Evolutionary conservation across 2,113 vertebrate genomes (phyloP).

Genomic region (Paracanthobrama guichenoti): DNA sequence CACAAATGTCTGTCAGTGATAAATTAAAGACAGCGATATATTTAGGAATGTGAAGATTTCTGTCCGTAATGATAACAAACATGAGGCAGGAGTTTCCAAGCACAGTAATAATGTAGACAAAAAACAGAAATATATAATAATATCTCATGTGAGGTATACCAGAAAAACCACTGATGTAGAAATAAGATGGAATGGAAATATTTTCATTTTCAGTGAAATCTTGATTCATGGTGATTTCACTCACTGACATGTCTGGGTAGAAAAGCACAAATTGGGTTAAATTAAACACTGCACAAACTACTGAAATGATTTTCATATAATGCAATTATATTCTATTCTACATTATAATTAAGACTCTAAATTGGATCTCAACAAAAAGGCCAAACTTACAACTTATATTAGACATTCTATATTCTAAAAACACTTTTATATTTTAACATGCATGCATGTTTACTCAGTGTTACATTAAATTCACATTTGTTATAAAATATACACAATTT

Average conservation of each 20-base stretch:
- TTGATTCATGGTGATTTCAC: neutral
- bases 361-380: too few species aligned
- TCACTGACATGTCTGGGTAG: neutral
- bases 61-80: slow-evolving; percentile 51
- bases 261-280: too few species aligned
- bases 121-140: slow-evolving; percentile 54
- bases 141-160: slow-evolving; percentile 55
- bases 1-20: too few species aligned
- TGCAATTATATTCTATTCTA: too few species aligned
- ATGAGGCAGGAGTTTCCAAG: slow-evolving; percentile 59
- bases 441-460: too few species aligned
- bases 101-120: slow-evolving; percentile 35
- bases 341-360: too few species aligned
- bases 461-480: neutral
- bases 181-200: slow-evolving; percentile 51
- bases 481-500: neutral
- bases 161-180: slow-evolving; percentile 51
- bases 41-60: too few species aligned
- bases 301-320: neutral
- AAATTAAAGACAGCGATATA: too few species aligned
- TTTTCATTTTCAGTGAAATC: neutral
- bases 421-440: too few species aligned
- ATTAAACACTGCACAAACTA: neutral
- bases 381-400: too few species aligned
- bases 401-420: too few species aligned